phyloP scores from a whole-genome alignment of 23 tunicate species.

The Ciona savignyi region DNA sequence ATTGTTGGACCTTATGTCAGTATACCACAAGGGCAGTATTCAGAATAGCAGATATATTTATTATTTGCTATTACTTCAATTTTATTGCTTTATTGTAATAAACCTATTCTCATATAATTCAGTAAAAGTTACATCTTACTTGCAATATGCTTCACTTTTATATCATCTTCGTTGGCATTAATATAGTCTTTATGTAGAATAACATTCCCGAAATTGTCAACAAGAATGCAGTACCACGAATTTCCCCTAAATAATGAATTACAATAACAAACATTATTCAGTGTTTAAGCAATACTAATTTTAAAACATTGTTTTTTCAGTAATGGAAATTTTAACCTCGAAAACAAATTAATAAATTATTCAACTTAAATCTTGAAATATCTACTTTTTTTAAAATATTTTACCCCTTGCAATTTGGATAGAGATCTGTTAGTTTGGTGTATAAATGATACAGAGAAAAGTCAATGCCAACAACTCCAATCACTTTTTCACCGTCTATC shows the following conservation, averaged over 20 bases:
- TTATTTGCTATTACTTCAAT: too few species aligned
- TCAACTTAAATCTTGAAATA: too few species aligned
- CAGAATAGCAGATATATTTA: too few species aligned
- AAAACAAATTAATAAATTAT: too few species aligned
- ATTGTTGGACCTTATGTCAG: too few species aligned
- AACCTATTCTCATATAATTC: too few species aligned
- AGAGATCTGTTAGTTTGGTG: conserved; percentile 4
- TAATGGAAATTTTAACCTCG: too few species aligned
- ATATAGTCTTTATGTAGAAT: neutral
- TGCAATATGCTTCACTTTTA: neutral
- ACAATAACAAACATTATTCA: neutral
- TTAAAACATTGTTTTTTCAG: too few species aligned
- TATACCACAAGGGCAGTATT: too few species aligned
- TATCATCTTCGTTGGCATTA: neutral
- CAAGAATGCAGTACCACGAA: neutral
- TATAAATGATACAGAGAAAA: conserved; percentile 24
- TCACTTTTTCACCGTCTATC: conserved; percentile 7
- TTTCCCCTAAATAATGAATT: neutral
- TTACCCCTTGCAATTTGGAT: conserved; percentile 29
- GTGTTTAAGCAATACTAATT: neutral
- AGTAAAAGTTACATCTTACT: too few species aligned
- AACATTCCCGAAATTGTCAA: neutral
- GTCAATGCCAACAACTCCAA: conserved; percentile 48
- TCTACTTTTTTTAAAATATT: too few species aligned
- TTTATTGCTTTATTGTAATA: too few species aligned